These are phyloP conservation scores for Palythoa grandis DNA, from an alignment of 92 coral and sea anemone species.

Conservation along the genomic window DNA sequence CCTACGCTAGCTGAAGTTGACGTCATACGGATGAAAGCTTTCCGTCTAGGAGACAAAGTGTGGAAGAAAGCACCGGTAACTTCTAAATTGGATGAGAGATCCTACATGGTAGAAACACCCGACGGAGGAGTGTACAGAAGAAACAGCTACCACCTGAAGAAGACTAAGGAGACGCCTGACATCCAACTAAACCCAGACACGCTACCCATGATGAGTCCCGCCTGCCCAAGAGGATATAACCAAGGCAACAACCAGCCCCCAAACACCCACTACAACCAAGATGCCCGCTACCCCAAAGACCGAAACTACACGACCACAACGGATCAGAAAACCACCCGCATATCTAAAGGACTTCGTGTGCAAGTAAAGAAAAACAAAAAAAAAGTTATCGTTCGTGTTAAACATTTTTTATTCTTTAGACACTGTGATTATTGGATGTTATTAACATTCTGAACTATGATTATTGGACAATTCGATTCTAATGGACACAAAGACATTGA, in stretches of 20 bases:
- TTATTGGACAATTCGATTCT: constrained; percentile 5
- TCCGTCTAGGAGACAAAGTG: constrained; percentile 15
- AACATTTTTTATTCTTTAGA: too few relatives aligned
- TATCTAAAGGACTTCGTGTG: too few relatives aligned
- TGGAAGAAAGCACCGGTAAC: constrained; percentile 44
- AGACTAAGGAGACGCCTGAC: not conserved
- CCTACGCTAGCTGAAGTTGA: constrained; percentile 28
- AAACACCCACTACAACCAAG: not conserved
- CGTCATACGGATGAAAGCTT: constrained; percentile 35
- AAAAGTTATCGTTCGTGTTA: too few relatives aligned
- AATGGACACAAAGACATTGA: constrained; percentile 30
- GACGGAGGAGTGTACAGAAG: constrained; percentile 16
- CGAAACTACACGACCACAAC: too few relatives aligned
- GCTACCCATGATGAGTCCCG: not conserved
- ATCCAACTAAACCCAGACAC: not conserved
- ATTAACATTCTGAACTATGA: constrained; percentile 24
- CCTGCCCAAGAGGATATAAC: not conserved
- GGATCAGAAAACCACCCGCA: too few relatives aligned
- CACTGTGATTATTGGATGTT: constrained; percentile 5
- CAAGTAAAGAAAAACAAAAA: too few relatives aligned
- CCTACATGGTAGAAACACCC: not conserved
- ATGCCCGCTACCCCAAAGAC: not conserved
- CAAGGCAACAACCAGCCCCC: not conserved
- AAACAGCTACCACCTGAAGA: not conserved
- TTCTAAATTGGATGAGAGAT: constrained; percentile 13